Evolutionary conservation across 2,888 invertebrate genomes (phyloP).

Genomic region (Catocala sponsa): DNA sequence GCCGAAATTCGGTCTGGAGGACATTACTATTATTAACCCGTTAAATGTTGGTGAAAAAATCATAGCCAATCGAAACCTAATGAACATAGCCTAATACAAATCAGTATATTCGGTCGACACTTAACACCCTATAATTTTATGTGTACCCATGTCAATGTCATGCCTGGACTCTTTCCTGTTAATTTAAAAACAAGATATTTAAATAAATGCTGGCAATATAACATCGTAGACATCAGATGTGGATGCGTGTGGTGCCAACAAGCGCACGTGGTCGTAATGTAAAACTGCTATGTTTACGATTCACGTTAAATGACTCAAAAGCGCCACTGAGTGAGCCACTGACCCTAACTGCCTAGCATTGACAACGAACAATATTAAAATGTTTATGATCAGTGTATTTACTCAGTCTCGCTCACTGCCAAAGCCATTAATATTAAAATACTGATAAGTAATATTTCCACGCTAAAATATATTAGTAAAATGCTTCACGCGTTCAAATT

Average conservation of each 20-base stretch:
- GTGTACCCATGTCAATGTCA: too few relatives aligned
- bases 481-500: slow-evolving; percentile 14
- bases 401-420: slow-evolving; percentile 25
- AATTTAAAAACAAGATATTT: too few relatives aligned
- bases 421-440: slow-evolving; percentile 37
- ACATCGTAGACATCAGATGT: slow-evolving; percentile 4
- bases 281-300: slow-evolving; percentile 37
- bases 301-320: slow-evolving; percentile 21
- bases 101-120: too few relatives aligned
- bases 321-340: slow-evolving; percentile 20
- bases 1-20: too few relatives aligned
- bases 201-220: neutral
- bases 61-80: too few relatives aligned
- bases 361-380: slow-evolving; percentile 8
- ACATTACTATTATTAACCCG: too few relatives aligned
- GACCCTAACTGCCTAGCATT: slow-evolving; percentile 7
- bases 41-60: too few relatives aligned
- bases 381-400: slow-evolving; percentile 1
- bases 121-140: too few relatives aligned
- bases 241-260: slow-evolving; percentile 31
- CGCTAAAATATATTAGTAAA: neutral
- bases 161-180: too few relatives aligned
- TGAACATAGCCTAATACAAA: too few relatives aligned
- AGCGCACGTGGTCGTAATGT: slow-evolving; percentile 28
- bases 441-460: slow-evolving; percentile 1